Evolutionary conservation across 2,888 invertebrate genomes (phyloP).

Genomic region (Drosophila pseudotakahashii): DNA sequence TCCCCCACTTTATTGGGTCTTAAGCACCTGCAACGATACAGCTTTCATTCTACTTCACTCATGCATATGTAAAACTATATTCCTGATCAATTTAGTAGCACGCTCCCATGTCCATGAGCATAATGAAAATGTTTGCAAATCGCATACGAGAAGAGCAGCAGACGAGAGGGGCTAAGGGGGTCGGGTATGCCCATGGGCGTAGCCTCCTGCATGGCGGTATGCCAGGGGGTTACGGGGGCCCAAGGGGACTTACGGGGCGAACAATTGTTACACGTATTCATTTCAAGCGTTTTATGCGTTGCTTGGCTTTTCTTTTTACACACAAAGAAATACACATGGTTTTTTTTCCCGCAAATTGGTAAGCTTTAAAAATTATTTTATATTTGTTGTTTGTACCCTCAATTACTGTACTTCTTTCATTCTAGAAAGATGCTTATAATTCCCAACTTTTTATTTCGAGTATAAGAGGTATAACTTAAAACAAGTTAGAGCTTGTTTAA

Average conservation of each 20-base stretch:
- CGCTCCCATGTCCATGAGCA: slow-evolving; percentile 17
- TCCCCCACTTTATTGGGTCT: background rate
- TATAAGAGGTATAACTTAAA: too few relatives aligned
- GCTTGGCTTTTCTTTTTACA: slow-evolving; percentile 60
- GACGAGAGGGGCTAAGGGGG: slow-evolving; percentile 7
- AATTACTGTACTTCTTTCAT: too few relatives aligned
- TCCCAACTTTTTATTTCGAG: too few relatives aligned
- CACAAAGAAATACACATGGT: background rate
- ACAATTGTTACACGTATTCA: slow-evolving; percentile 71
- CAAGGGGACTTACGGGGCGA: slow-evolving; percentile 5
- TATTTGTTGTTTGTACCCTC: too few relatives aligned
- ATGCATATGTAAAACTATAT: slow-evolving; percentile 2
- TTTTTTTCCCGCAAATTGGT: background rate
- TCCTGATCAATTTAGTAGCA: slow-evolving; percentile 19
- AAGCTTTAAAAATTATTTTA: too few relatives aligned
- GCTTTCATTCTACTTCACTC: background rate
- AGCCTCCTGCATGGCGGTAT: slow-evolving; percentile 6
- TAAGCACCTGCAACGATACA: slow-evolving; percentile 1
- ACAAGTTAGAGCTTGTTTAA: too few relatives aligned
- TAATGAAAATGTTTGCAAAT: slow-evolving; percentile 68
- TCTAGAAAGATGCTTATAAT: too few relatives aligned
- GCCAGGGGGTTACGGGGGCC: background rate
- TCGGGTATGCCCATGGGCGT: slow-evolving; percentile 12
- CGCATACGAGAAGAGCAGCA: slow-evolving; percentile 51
- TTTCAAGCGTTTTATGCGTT: slow-evolving; percentile 74